Percentiles rank a stretch among this genome's conserved stretches.
Evolutionary conservation across 2,888 invertebrate genomes (phyloP).

Genomic region (Acleris laterana): DNA sequence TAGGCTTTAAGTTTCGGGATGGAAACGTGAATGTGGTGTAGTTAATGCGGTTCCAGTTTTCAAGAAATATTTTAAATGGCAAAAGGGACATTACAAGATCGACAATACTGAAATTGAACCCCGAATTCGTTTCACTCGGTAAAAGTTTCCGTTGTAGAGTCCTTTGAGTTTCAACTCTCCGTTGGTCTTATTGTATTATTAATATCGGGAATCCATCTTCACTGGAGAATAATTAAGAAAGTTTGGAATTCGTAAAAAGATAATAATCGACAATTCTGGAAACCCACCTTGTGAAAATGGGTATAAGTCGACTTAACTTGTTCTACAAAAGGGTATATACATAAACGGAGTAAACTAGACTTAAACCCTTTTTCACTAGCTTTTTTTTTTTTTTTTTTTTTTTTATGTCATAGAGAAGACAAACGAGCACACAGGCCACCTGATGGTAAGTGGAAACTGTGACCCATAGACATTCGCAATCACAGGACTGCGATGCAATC

Average conservation of each 20-base stretch:
- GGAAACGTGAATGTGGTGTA: background rate
- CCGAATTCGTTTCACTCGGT: slow-evolving; percentile 8
- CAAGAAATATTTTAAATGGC: background rate
- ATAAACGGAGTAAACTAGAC: too few species aligned
- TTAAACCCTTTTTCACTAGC: too few species aligned
- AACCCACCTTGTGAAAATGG: too few species aligned
- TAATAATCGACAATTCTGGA: background rate
- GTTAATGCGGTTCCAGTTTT: background rate
- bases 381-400: too few species aligned
- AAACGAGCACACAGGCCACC: too few species aligned
- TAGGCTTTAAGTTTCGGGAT: too few species aligned
- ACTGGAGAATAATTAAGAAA: slow-evolving; percentile 22
- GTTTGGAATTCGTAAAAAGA: slow-evolving; percentile 9
- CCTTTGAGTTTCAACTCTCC: slow-evolving; percentile 16
- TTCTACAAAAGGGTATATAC: too few species aligned
- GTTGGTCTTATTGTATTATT: slow-evolving; percentile 23
- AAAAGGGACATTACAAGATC: background rate
- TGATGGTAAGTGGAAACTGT: too few species aligned
- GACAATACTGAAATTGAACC: slow-evolving; percentile 9
- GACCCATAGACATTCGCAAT: too few species aligned
- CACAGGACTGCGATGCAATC: too few species aligned
- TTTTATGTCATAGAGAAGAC: too few species aligned
- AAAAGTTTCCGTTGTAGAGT: slow-evolving; percentile 8
- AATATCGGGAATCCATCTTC: slow-evolving; percentile 10
- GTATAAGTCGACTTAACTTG: too few species aligned